These are phyloP conservation scores for Steinernema khuongi DNA, from an alignment of 1,140 invertebrate genomes.

Conservation along the genomic window DNA sequence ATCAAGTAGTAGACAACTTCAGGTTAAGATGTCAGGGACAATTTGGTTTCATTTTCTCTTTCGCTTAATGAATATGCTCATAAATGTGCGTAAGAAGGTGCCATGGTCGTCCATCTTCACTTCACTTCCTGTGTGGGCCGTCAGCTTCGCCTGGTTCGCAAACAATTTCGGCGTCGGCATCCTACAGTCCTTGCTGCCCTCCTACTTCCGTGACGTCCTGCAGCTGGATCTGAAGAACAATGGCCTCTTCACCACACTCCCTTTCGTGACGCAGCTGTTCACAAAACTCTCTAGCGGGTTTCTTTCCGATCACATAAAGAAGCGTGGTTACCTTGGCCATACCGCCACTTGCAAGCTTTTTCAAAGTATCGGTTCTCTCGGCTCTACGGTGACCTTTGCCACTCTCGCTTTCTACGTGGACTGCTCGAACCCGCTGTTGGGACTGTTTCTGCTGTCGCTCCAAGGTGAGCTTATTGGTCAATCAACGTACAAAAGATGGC, in stretches of 20 bases:
- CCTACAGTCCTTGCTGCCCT: slow-evolving; percentile 15
- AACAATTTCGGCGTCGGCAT: slow-evolving; percentile 17
- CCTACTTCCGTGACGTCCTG: slow-evolving; percentile 18
- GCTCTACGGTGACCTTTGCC: not conserved
- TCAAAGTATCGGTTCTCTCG: slow-evolving; percentile 20
- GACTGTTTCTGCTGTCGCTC: not conserved
- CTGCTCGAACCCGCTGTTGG: not conserved
- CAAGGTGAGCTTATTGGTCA: not conserved
- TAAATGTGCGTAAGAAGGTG: too few species aligned
- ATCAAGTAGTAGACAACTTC: too few species aligned
- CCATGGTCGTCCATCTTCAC: not conserved
- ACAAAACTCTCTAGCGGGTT: slow-evolving; percentile 5
- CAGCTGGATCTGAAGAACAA: not conserved
- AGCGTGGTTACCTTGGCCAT: not conserved
- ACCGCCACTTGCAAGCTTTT: slow-evolving; percentile 14
- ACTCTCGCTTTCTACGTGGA: not conserved
- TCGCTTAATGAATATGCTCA: too few species aligned
- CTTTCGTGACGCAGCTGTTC: slow-evolving; percentile 19
- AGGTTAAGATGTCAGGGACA: too few species aligned
- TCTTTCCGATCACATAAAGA: slow-evolving; percentile 22
- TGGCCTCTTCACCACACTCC: slow-evolving; percentile 9
- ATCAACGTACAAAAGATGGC: not conserved
- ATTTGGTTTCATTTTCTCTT: too few species aligned
- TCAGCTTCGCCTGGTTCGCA: slow-evolving; percentile 1
- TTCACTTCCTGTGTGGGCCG: not conserved